Percentiles rank a stretch among this genome's conserved stretches.
phyloP scores from a whole-genome alignment of 1,140 invertebrate species.

The Contarinia nasturtii region DNA sequence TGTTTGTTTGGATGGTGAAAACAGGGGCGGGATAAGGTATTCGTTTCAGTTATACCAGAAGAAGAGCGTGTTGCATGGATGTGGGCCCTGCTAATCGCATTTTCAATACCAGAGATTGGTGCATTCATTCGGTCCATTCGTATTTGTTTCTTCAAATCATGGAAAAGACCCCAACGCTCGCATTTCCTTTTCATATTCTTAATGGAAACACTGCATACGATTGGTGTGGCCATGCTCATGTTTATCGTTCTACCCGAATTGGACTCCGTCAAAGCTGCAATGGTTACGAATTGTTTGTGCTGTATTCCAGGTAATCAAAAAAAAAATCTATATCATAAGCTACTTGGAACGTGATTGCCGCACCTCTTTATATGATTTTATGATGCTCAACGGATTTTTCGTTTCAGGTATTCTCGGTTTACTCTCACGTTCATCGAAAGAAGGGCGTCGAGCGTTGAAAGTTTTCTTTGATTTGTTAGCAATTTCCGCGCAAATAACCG shows the following conservation, averaged over 20 bases:
- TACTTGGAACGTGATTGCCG: conserved; percentile 20
- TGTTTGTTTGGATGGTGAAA: no score
- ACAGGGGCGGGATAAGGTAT: conserved; percentile 66
- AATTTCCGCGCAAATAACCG: conserved; percentile 67
- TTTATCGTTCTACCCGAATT: conserved; percentile 76
- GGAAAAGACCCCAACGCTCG: conserved; percentile 22
- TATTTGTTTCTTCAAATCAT: conserved; percentile 82
- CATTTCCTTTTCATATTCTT: conserved; percentile 37
- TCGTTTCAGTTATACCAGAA: conserved; percentile 53
- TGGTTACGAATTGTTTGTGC: conserved; percentile 86
- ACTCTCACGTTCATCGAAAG: conserved; percentile 56
- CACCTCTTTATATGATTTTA: not conserved
- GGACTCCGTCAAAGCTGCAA: conserved; percentile 79
- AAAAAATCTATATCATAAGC: no score
- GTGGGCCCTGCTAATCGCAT: conserved; percentile 78
- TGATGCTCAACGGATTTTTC: not conserved
- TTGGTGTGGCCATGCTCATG: conserved; percentile 67
- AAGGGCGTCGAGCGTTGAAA: conserved; percentile 59
- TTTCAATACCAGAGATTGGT: conserved; percentile 71
- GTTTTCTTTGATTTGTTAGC: conserved; percentile 66
- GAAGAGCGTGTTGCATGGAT: conserved; percentile 78
- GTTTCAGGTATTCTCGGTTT: conserved; percentile 35
- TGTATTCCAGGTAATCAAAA: conserved; percentile 50
- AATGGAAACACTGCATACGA: conserved; percentile 69
- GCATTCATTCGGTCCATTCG: conserved; percentile 63